Conservation (phyloP, 2,888 invertebrate species). For the Malachius bipustulatus region DNA sequence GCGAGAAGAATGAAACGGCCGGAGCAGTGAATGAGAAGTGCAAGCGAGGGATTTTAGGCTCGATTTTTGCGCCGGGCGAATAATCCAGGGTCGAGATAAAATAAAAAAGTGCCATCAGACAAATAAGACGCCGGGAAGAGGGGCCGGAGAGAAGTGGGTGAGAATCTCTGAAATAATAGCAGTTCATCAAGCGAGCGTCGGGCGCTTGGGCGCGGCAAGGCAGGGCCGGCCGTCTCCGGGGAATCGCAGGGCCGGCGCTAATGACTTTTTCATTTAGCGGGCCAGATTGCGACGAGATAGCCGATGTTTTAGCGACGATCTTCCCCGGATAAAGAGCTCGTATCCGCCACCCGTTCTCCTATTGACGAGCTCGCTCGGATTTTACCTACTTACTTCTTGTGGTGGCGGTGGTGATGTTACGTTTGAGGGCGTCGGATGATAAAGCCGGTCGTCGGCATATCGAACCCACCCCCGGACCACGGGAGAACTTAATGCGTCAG, state of each 20-base stretch:
- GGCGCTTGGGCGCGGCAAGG: conserved; percentile 11
- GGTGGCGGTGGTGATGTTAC: too few species aligned
- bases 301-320: conserved; percentile 12
- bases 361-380: too few species aligned
- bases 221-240: conserved; percentile 12
- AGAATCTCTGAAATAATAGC: conserved; percentile 23
- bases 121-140: conserved; percentile 4
- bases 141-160: conserved; percentile 22
- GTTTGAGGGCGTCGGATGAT: too few species aligned
- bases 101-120: conserved; percentile 1
- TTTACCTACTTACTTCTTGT: too few species aligned
- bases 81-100: not conserved
- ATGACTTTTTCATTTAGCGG: conserved; percentile 34
- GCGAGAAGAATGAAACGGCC: too few species aligned
- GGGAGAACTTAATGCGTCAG: too few species aligned
- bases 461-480: too few species aligned
- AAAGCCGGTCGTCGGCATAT: too few species aligned
- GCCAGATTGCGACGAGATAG: conserved; percentile 30
- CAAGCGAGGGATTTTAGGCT: too few species aligned
- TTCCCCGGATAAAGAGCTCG: too few species aligned
- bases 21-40: too few species aligned
- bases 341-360: too few species aligned
- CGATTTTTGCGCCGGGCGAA: not conserved
- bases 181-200: conserved; percentile 21
- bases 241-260: conserved; percentile 28